Percentiles rank a stretch among this genome's conserved stretches.
Conservation (phyloP, 2,797 vertebrate species). For the Rhabdophis nuchalis region DNA sequence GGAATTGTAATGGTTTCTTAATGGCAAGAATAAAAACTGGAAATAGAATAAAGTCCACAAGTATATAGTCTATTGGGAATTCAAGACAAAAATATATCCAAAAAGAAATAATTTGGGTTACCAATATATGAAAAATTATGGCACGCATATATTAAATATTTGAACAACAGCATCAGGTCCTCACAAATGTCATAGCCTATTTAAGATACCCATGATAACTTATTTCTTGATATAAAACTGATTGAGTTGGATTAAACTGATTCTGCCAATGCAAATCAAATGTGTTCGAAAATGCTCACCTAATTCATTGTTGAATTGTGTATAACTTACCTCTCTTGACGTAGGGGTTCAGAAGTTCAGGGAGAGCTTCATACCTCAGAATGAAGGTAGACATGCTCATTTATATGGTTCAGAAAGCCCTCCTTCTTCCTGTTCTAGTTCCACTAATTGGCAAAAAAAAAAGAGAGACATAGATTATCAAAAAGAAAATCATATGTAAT, state of each 20-base stretch:
- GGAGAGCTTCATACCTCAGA: not conserved
- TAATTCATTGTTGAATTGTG: not conserved
- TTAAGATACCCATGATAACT: not conserved
- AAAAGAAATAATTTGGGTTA: not conserved
- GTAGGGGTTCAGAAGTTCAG: not conserved
- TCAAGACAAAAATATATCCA: not conserved
- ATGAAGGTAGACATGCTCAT: not conserved
- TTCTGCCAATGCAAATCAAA: not conserved
- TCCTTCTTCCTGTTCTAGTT: not conserved
- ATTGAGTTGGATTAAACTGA: not conserved
- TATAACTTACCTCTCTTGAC: not conserved
- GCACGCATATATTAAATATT: not conserved
- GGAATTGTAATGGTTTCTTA: not conserved
- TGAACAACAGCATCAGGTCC: not conserved
- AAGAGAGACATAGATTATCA: not conserved
- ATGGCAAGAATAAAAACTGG: not conserved
- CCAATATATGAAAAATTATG: not conserved
- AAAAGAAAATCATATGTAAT: not conserved
- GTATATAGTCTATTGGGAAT: not conserved
- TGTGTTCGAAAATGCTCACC: not conserved
- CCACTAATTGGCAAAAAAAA: not conserved
- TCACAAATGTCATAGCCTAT: not conserved
- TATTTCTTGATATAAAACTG: not conserved
- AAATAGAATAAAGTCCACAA: not conserved
- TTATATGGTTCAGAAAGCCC: not conserved